Evolutionary conservation across 1,140 invertebrate species (phyloP), one percentile per base, ranked within the genome.

Genomic region (Procambarus virginalis): DNA sequence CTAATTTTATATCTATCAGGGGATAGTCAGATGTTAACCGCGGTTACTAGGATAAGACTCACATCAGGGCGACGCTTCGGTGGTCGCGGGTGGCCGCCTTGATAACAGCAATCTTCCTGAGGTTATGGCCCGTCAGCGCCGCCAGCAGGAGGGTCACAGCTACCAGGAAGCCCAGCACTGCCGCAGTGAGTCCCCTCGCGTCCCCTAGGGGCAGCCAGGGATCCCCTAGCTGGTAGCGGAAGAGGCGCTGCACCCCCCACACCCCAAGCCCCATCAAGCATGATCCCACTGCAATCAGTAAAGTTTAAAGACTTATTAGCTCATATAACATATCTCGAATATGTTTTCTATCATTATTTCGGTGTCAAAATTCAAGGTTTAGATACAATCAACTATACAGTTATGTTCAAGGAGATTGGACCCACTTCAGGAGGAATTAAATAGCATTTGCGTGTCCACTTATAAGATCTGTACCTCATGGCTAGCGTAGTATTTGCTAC

Each of bases 131-230:
- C 20, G 77, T 20, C 17, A 87, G 48, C n/a, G 55, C 48, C 17
- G 14, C 78, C 77, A 64, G 70, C 77, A 79, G 60, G 51, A 64
- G 34, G 14, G 60, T 22, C 5, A 87, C 45, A 17, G 70, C 77
- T n/a, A 68, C 22, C 10, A 80, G 46, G 60, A 20, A 79, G 8
- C 77, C 64, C n/a, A 68, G 45, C 60, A 87, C 86, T 3, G 64
- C 49, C 34, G 78, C 60, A n/a, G 77, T 68, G 34, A 70, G 17
- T 10, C 20, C 46, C 86, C 86, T 73, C 2, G 60, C 75, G 34
- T 22, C 64, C 8, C 78, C 78, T 45, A 87, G 45, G 60, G 79
- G 77, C 45, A 87, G 45, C 86, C 86, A 87, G 58, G 60, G 12
- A 1, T 64, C 5, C 46, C 46, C 20, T 34, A 45, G 49, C 10